phyloP scores from a whole-genome alignment of 2,797 vertebrate genomes.

The Pipistrellus pygmaeus region DNA sequence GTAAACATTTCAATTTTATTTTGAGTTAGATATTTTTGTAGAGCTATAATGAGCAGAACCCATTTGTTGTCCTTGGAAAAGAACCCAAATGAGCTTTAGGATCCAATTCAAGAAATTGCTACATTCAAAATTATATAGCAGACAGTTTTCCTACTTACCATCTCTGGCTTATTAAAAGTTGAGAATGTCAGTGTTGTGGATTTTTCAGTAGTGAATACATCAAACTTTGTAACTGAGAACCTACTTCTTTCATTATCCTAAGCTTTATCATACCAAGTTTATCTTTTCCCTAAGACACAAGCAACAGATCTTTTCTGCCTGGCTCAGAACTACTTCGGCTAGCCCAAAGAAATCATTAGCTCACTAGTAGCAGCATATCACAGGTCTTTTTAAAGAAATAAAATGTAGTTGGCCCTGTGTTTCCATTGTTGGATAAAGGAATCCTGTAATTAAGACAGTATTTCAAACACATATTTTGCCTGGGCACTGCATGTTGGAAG shows the following conservation, averaged over 20 bases:
- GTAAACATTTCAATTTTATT: background rate
- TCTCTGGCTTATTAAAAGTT: background rate
- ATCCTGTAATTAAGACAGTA: background rate
- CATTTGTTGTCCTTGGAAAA: slow-evolving; percentile 44
- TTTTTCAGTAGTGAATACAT: background rate
- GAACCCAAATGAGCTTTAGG: background rate
- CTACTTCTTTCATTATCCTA: background rate
- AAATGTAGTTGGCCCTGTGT: background rate
- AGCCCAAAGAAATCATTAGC: background rate
- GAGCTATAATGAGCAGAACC: background rate
- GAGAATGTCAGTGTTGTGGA: background rate
- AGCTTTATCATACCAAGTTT: background rate
- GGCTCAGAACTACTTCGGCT: background rate
- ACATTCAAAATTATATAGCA: background rate
- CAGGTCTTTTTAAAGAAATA: slow-evolving; percentile 46
- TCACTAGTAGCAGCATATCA: background rate
- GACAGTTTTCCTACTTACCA: background rate
- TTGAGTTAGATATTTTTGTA: background rate
- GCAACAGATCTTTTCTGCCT: background rate
- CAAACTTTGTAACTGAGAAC: background rate
- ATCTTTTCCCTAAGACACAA: background rate
- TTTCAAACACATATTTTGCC: slow-evolving; percentile 32
- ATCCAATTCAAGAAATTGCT: slow-evolving; percentile 33
- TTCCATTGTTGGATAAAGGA: slow-evolving; percentile 18
- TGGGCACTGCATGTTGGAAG: background rate